Evolutionary conservation across 2,888 invertebrate species (phyloP).

Genomic region (Lithophane semibrunnea): DNA sequence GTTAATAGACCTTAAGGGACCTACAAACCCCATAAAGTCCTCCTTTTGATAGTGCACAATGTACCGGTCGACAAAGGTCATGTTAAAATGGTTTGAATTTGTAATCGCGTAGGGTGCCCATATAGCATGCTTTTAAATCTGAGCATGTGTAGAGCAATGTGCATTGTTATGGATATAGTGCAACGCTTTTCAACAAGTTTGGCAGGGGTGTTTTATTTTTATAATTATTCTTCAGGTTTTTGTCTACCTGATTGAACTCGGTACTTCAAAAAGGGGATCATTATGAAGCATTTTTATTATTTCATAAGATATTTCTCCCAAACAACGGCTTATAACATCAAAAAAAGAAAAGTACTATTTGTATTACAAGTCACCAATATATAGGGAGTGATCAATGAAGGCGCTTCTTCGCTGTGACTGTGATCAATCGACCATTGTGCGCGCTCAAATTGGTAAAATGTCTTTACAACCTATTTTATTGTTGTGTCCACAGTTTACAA

Average conservation of each 20-base stretch:
- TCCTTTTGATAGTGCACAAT: slow-evolving; percentile 15
- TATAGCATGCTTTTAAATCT: slow-evolving; percentile 80
- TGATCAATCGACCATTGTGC: slow-evolving; percentile 76
- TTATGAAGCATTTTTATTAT: slow-evolving; percentile 9
- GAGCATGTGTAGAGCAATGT: slow-evolving; percentile 83
- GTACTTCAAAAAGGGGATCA: slow-evolving; percentile 10
- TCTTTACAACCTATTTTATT: slow-evolving; percentile 70
- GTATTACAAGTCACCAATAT: slow-evolving; percentile 53
- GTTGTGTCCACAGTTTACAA: slow-evolving; percentile 61
- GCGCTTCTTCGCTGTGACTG: slow-evolving; percentile 65
- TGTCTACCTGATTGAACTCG: slow-evolving; percentile 45
- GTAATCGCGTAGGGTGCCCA: slow-evolving; percentile 76
- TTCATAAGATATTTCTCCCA: slow-evolving; percentile 6
- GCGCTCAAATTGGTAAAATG: slow-evolving; percentile 72
- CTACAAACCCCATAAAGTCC: slow-evolving; percentile 31
- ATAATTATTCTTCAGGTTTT: slow-evolving; percentile 74
- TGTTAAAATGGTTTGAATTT: slow-evolving; percentile 68
- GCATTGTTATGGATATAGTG: slow-evolving; percentile 85
- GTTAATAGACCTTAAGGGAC: slow-evolving; percentile 72
- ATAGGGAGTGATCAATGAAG: slow-evolving; percentile 63
- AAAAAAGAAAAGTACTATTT: slow-evolving; percentile 41
- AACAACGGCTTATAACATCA: not conserved
- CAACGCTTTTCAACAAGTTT: slow-evolving; percentile 72
- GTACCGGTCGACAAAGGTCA: slow-evolving; percentile 62
- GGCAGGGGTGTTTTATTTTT: slow-evolving; percentile 75